A percentile compares a stretch with the other conserved stretches of the same genome.
phyloP scores from a whole-genome alignment of 2,888 invertebrate genomes.

The Cheilosia variabilis region DNA sequence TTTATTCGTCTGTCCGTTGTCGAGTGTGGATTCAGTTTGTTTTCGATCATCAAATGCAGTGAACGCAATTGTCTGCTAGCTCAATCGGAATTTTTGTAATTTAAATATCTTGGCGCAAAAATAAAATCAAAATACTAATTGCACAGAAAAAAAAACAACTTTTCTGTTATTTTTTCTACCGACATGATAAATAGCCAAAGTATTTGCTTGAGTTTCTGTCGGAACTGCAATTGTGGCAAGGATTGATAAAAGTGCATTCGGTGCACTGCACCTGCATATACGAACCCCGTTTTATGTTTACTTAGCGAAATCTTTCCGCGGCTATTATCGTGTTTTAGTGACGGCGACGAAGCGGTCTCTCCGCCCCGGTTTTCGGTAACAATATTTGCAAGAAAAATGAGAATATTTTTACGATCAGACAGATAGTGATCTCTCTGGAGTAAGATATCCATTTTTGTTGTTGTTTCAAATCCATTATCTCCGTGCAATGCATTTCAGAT shows the following conservation, averaged over 20 bases:
- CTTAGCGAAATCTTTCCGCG: slow-evolving; percentile 59
- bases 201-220: slow-evolving; percentile 51
- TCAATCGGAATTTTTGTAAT: slow-evolving; percentile 17
- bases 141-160: background rate
- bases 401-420: slow-evolving; percentile 30
- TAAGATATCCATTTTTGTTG: slow-evolving; percentile 2
- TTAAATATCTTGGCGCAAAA: slow-evolving; percentile 49
- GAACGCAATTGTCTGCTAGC: slow-evolving; percentile 65
- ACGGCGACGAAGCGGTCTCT: background rate
- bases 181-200: slow-evolving; percentile 37
- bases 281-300: slow-evolving; percentile 53
- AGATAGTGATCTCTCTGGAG: slow-evolving; percentile 23
- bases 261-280: slow-evolving; percentile 66
- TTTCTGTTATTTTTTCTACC: background rate
- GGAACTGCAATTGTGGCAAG: slow-evolving; percentile 51
- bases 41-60: slow-evolving; percentile 75
- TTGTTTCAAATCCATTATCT: background rate
- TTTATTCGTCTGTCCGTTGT: slow-evolving; percentile 70
- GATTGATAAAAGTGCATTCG: slow-evolving; percentile 55
- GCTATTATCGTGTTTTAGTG: slow-evolving; percentile 38
- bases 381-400: background rate
- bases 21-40: slow-evolving; percentile 74
- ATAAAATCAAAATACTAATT: slow-evolving; percentile 23
- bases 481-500: slow-evolving; percentile 33
- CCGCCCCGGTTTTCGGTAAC: slow-evolving; percentile 25